Conservation (phyloP, 2,888 invertebrate genomes). For the Tetramorium bicarinatum region DNA sequence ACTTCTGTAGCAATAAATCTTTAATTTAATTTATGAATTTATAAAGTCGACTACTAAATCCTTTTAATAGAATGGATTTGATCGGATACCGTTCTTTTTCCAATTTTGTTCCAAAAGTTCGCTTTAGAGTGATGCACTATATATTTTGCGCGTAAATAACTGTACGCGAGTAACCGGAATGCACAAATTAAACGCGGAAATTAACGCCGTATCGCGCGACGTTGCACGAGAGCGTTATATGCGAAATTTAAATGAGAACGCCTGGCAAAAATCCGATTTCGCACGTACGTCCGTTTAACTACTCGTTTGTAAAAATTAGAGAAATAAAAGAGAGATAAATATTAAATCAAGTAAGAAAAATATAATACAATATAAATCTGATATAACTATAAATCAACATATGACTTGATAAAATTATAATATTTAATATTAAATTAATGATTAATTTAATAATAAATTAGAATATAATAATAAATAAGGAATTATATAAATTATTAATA, state of each 20-base stretch:
- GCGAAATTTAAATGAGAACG: conserved; percentile 43
- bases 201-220: conserved; percentile 17
- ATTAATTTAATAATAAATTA: neutral
- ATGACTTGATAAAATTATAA: neutral
- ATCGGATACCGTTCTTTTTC: neutral
- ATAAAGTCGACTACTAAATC: neutral
- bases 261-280: neutral
- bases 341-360: neutral
- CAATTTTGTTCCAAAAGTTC: neutral
- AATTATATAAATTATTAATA: neutral
- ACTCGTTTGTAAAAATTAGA: conserved; percentile 4
- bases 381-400: neutral
- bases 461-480: neutral
- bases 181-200: conserved; percentile 34
- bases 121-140: neutral
- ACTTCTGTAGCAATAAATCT: neutral
- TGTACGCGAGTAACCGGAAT: conserved; percentile 12
- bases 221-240: conserved; percentile 11
- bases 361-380: neutral
- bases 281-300: conserved; percentile 26
- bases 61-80: neutral
- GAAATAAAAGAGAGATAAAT: neutral
- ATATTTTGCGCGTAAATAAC: conserved; percentile 18
- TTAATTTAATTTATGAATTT: neutral
- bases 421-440: neutral